These are phyloP conservation scores for Phallusia fumigata DNA, from an alignment of 23 tunicate genomes.

Conservation along the genomic window DNA sequence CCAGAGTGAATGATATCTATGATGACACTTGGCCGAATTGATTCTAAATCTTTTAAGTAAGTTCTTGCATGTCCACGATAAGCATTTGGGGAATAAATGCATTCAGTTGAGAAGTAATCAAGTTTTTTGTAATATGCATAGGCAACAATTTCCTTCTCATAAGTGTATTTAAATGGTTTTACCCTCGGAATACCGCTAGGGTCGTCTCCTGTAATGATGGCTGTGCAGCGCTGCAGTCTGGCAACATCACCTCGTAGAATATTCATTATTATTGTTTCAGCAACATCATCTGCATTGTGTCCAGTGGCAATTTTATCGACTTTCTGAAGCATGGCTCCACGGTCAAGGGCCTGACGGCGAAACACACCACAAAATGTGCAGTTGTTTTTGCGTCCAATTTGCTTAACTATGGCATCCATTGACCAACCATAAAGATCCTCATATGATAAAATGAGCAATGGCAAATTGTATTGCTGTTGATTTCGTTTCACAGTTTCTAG, in stretches of 20 bases:
- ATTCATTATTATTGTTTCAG: constrained; percentile 96
- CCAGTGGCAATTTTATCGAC: constrained; percentile 95
- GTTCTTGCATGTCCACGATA: constrained; percentile 90
- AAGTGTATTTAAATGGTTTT: constrained; percentile 94
- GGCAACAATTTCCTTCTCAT: constrained; percentile 97
- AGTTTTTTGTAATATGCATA: constrained; percentile 92
- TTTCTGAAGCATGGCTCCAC: constrained; percentile 81
- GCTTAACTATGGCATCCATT: constrained; percentile 93
- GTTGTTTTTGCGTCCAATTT: constrained; percentile 88
- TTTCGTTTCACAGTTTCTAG: constrained; percentile 94
- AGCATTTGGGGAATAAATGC: constrained; percentile 93
- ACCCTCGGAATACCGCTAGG: constrained; percentile 98
- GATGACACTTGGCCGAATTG: constrained; percentile 84
- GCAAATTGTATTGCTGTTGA: constrained; percentile 75
- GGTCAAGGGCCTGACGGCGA: constrained; percentile 91
- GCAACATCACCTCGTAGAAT: constrained; percentile 94
- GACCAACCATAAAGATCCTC: constrained; percentile 96
- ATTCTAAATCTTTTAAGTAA: constrained; percentile 83
- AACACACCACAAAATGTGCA: constrained; percentile 99
- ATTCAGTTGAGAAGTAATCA: constrained; percentile 93
- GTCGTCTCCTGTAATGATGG: constrained; percentile 86
- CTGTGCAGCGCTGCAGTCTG: constrained; percentile 87
- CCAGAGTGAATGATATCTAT: constrained; percentile 89
- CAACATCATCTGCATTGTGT: constrained; percentile 98
- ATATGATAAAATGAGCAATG: constrained; percentile 80